Percentiles rank a stretch among this genome's conserved stretches.
These are phyloP conservation scores for Pteropus alecto DNA, from an alignment of 2,113 vertebrate genomes.

Conservation along the genomic window DNA sequence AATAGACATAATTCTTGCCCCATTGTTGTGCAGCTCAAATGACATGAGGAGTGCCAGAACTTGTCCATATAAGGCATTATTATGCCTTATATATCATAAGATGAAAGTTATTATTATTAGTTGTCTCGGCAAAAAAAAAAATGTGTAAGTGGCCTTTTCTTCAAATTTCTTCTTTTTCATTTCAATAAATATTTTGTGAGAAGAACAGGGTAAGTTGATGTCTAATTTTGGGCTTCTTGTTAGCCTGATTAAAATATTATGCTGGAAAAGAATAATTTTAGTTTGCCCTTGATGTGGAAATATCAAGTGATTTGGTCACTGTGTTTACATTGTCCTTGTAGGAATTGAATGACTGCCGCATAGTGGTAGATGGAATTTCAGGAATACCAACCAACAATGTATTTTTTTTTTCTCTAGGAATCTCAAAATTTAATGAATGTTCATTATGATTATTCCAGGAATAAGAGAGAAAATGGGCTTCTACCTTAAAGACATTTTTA, in stretches of 20 bases:
- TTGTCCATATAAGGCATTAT: not conserved
- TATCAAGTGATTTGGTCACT: not conserved
- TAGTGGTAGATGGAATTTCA: not conserved
- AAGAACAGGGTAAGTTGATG: not conserved
- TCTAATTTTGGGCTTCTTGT: not conserved
- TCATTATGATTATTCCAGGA: not conserved
- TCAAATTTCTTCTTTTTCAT: not conserved
- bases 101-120: not conserved
- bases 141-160: not conserved
- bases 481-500: not conserved
- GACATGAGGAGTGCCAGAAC: not conserved
- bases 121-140: not conserved
- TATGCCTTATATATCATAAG: not conserved
- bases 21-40: not conserved
- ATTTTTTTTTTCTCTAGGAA: not conserved
- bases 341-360: not conserved
- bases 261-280: not conserved
- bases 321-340: not conserved
- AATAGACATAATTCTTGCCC: not conserved
- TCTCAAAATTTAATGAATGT: not conserved
- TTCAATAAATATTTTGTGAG: constrained; percentile 4
- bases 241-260: not conserved
- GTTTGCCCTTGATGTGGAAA: not conserved
- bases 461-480: not conserved
- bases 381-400: not conserved